These are phyloP conservation scores for Oryzias sinensis DNA, from an alignment of 2,797 vertebrate genomes.

Conservation along the genomic window DNA sequence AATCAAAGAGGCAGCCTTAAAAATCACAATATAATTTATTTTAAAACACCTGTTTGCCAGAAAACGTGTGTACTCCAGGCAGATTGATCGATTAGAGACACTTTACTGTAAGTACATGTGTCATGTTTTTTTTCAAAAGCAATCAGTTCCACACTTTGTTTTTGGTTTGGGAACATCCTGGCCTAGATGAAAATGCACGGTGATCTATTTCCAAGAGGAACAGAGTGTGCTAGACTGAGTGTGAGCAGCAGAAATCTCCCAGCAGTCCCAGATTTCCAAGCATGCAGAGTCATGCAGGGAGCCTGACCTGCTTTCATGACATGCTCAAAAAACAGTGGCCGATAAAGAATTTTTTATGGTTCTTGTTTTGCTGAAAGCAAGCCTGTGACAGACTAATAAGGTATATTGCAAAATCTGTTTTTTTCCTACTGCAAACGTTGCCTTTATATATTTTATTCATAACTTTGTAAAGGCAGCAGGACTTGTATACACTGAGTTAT, in stretches of 20 bases:
- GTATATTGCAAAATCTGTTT: too few species aligned
- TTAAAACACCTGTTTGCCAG: too few species aligned
- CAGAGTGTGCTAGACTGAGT: slow-evolving; percentile 57
- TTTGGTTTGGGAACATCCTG: slow-evolving; percentile 60
- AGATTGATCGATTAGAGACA: slow-evolving; percentile 8
- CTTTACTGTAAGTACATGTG: slow-evolving; percentile 11
- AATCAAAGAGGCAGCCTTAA: too few species aligned
- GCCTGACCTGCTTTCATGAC: slow-evolving; percentile 36
- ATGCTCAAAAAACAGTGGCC: slow-evolving; percentile 18
- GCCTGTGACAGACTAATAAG: too few species aligned
- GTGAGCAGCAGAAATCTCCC: slow-evolving; percentile 52
- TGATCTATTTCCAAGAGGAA: slow-evolving; percentile 61
- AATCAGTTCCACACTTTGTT: slow-evolving; percentile 34
- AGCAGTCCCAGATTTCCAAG: slow-evolving; percentile 46
- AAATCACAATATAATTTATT: too few species aligned
- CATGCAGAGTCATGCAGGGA: slow-evolving; percentile 36
- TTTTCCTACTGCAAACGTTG: too few species aligned
- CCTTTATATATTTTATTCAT: too few species aligned
- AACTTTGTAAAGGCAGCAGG: too few species aligned
- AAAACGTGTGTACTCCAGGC: too few species aligned
- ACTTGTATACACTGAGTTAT: too few species aligned
- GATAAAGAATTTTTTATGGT: neutral
- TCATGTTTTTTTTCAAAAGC: slow-evolving; percentile 12
- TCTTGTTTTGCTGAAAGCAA: slow-evolving; percentile 4
- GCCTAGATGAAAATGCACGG: slow-evolving; percentile 64